Evolutionary conservation across 2,888 invertebrate species (phyloP), one percentile per base, ranked within the genome.

Genomic region (Phengaris arion): DNA sequence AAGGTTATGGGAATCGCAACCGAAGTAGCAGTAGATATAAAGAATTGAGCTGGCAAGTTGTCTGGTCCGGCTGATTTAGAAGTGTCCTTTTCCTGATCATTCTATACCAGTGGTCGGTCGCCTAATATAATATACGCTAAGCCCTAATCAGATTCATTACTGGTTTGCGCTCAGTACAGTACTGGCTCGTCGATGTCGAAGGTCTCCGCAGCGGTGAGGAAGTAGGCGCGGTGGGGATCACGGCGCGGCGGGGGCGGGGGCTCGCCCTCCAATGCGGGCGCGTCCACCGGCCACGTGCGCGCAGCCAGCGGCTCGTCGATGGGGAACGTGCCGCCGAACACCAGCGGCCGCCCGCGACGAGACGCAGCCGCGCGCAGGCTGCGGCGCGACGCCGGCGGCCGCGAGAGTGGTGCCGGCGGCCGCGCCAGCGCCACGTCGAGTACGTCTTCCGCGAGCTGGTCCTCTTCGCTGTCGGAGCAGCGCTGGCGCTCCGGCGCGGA

Each of bases 311-410:
- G 97, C 83, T 95, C 94, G 86, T 97, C 97, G 80, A 98, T 98
- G 6, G 98, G 97, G 93, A 95, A 98, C 4, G 98, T 98, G 75
- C 97, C 97, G 81, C 97, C 97, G 87, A 97, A 97, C 78, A 97
- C 94, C 72, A 97, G 94, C 78, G 96, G 96, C 84, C 95, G 95
- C 84, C 94, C 89, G 88, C 72, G 94, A 92, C 96, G 96, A 64
- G 94, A 90, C 82, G 95, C 95, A 74, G 96, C 95, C 9, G 96
- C 95, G 83, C 93, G 74, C 94, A 93, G 81, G 96, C 94, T 78
- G 95, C 89, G 68, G 84, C 82, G 2, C 85, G 79, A 94, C 94
- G 83, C 92, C 95, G 74, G 35, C 80, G 79, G 75, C 85, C 79
- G 94, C 94, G 83, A 92, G 95, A 74, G 35, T 79, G 79, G 74